Conservation (phyloP, 2,888 invertebrate species). For the Sceliomorpha sp. region DNA sequence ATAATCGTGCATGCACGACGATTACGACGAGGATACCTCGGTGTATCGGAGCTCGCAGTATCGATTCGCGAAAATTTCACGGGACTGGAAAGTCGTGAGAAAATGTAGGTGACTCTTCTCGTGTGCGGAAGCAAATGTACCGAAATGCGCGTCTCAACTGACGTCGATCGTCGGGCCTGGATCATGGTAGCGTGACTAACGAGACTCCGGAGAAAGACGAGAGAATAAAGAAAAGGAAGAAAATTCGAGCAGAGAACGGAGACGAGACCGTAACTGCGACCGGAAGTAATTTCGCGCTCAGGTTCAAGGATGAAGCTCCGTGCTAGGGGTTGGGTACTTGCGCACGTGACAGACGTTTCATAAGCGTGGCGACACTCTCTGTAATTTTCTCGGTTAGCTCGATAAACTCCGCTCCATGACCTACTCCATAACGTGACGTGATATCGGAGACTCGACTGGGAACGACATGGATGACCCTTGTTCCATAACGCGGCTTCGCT, state of each 20-base stretch:
- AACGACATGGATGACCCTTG: neutral
- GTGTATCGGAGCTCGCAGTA: slow-evolving; percentile 36
- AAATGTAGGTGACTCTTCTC: neutral
- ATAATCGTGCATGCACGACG: slow-evolving; percentile 28
- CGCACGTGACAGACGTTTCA: slow-evolving; percentile 4
- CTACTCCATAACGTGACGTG: slow-evolving; percentile 38
- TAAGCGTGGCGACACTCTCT: neutral
- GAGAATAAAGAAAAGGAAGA: too few relatives aligned
- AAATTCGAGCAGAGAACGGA: neutral
- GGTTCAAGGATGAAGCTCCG: slow-evolving; percentile 41
- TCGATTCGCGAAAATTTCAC: slow-evolving; percentile 48
- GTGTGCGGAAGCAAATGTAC: slow-evolving; percentile 14
- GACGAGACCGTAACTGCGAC: neutral
- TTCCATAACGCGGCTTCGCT: slow-evolving; percentile 19
- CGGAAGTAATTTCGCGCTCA: slow-evolving; percentile 20
- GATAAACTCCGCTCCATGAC: slow-evolving; percentile 61
- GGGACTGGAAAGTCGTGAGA: slow-evolving; percentile 19
- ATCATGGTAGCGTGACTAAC: too few relatives aligned
- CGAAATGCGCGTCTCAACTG: neutral
- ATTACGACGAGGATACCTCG: slow-evolving; percentile 32
- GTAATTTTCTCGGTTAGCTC: slow-evolving; percentile 35
- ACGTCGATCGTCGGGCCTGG: slow-evolving; percentile 20
- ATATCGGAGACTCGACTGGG: neutral
- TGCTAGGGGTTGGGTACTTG: neutral
- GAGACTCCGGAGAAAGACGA: too few relatives aligned